phyloP scores from a whole-genome alignment of 2,888 invertebrate species.

The Schizotus pectinicornis region DNA sequence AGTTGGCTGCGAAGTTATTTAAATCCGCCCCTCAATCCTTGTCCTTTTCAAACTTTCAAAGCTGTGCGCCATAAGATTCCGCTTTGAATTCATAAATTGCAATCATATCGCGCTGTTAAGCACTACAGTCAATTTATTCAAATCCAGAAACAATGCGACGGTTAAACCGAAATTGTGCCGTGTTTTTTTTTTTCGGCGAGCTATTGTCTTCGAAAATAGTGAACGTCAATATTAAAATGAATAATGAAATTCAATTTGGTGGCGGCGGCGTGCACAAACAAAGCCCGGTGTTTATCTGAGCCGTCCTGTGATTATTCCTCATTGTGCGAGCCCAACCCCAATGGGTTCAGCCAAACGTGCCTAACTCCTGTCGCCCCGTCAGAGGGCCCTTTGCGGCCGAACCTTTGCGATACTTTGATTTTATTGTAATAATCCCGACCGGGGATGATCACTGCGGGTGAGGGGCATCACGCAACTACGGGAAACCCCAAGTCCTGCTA shows the following conservation, averaged over 20 bases:
- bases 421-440: slow-evolving; percentile 16
- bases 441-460: slow-evolving; percentile 18
- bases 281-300: slow-evolving; percentile 29
- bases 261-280: slow-evolving; percentile 26
- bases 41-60: no score
- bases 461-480: neutral
- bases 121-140: neutral
- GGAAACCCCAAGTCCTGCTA: no score
- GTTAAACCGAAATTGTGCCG: neutral
- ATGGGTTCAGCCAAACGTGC: slow-evolving; percentile 26
- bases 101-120: no score
- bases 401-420: slow-evolving; percentile 3
- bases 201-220: slow-evolving; percentile 31
- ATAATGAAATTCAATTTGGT: slow-evolving; percentile 34
- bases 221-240: slow-evolving; percentile 36
- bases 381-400: no score
- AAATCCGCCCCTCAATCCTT: no score
- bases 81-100: no score
- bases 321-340: slow-evolving; percentile 26
- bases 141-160: neutral
- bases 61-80: no score
- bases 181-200: neutral
- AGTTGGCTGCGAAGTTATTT: no score
- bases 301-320: slow-evolving; percentile 30
- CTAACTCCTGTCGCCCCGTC: slow-evolving; percentile 13